Evolutionary conservation across 2,797 vertebrate genomes (phyloP), one percentile per base, ranked within the genome.

Genomic region (Sus cebifrons): DNA sequence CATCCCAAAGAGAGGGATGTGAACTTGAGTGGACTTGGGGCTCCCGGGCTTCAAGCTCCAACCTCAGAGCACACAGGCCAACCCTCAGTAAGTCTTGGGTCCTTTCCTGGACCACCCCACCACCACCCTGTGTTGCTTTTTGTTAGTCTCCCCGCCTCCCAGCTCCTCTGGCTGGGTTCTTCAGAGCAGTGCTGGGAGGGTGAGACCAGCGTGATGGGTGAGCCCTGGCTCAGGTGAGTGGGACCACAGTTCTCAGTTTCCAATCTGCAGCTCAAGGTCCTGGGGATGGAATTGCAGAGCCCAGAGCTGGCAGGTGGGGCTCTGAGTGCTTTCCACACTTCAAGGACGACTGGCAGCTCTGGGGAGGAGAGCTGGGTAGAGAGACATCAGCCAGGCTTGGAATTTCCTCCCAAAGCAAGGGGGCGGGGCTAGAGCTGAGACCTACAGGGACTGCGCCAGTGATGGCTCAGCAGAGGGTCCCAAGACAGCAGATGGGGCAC

Each of bases 401-500:
- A n/a, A n/a, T 85, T 84, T 73, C 68, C 87, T 90, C 27, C 40
- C 65, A 12, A 4, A 18, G 27, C 1, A 0, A 1, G 2, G 29
- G 44, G 20, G 6, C 0, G 5, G 52, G 15, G 32, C 54, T 56
- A 36, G 40, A 23, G 15, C 52, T 27, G 74, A 92, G 56, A 65
- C 79, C 54, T n/a, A 20, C 0, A 12, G 4, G 27, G n/a, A 32
- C n/a, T 83, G 20, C 15, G 36, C 15, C 54, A 6, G 4, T 11
- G 40, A 18, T 18, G 16, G 25, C 56, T 4, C 0, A 4, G 9
- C 13, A 20, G 18, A 64, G 81, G 56, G 10, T 4, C 29, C 15
- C 29, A 12, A 54, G 5, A 6, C 5, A 8, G n/a, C 18, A 36
- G 65, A 27, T 1, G 10, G 0, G 2, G 32, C 3, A 0, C 3